These are phyloP conservation scores for Drosophila murphyi DNA, from an alignment of 1,140 invertebrate genomes.

Conservation along the genomic window DNA sequence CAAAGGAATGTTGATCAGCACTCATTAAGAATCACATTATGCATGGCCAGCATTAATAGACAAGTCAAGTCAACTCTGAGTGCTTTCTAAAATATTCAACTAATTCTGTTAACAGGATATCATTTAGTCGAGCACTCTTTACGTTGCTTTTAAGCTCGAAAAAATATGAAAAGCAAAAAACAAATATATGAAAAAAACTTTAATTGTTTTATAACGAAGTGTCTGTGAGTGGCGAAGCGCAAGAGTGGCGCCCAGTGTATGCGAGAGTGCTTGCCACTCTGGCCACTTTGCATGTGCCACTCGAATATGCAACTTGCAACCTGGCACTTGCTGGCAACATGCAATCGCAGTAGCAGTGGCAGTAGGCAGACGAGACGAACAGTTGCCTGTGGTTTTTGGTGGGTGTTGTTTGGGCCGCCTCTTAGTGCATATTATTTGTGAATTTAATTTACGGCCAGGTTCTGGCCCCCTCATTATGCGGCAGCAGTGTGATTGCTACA, in stretches of 20 bases:
- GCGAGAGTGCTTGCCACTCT: conserved; percentile 5
- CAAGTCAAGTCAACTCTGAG: too few relatives aligned
- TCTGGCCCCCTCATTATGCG: conserved; percentile 57
- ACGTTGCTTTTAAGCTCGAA: neutral
- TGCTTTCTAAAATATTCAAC: neutral
- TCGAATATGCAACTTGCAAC: conserved; percentile 51
- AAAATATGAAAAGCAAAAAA: neutral
- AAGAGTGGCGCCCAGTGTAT: conserved; percentile 63
- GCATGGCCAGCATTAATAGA: too few relatives aligned
- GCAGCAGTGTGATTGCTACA: conserved; percentile 62
- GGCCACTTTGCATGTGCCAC: conserved; percentile 69
- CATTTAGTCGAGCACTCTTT: neutral
- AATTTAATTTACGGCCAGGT: conserved; percentile 68
- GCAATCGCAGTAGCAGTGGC: conserved; percentile 38
- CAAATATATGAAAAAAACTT: conserved; percentile 32
- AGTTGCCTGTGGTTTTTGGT: neutral
- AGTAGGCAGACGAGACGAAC: conserved; percentile 12
- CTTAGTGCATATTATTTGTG: conserved; percentile 66
- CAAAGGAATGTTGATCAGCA: too few relatives aligned
- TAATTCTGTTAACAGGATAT: neutral
- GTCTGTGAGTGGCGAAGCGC: conserved; percentile 73
- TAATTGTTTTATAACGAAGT: conserved; percentile 83
- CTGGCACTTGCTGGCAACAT: conserved; percentile 72
- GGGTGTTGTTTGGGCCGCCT: conserved; percentile 30
- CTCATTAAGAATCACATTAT: too few relatives aligned